Evolutionary conservation across 2,113 vertebrate genomes (phyloP), one percentile per base, ranked within the genome.

Genomic region (Morone chrysops): DNA sequence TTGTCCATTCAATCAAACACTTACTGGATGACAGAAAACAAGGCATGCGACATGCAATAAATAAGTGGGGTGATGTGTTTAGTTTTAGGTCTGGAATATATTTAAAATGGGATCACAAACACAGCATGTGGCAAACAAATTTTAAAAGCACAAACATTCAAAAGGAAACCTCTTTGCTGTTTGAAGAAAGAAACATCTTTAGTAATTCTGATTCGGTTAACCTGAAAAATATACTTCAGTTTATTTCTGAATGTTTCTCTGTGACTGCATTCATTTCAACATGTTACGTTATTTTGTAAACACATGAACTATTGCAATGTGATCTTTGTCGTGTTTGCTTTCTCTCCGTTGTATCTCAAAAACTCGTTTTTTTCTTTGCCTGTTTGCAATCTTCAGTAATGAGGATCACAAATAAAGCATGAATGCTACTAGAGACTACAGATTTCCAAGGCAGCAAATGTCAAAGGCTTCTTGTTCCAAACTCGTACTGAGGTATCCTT

Each of bases 21-120:
- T 80, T 31, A 74, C 85, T 75, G 45, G n/a, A 56, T 50, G 61
- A 53, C 63, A 38, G 56, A 79, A 89, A 87, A 70, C 74, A 45
- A 80, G 11, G n/a, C 85, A 89, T 89, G 86, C 87, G 81, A 53
- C 84, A 80, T 88, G 89, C 84, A 82, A 1, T 47, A 20, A 66
- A 67, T 47, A 18, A 66, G 43, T 31, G 31, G 31, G 31, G 31
- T 66, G 38, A 60, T 59, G 4, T 53, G 85, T 66, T 47, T 56
- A 5, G 31, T 80, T 59, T 53, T 70, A 61, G 36, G 7, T 71
- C 2, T 47, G 59, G 43, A 12, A 25, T 57, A n/a, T 74, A 60
- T 41, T 71, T 16, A 54, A 61, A 61, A 61, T 25, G 3, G 22
- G 6, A 13, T 54, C 40, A 53, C 17, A 45, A 61, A 41, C 18